phyloP scores from a whole-genome alignment of 2,888 invertebrate species.

The Ectobius pallidus region DNA sequence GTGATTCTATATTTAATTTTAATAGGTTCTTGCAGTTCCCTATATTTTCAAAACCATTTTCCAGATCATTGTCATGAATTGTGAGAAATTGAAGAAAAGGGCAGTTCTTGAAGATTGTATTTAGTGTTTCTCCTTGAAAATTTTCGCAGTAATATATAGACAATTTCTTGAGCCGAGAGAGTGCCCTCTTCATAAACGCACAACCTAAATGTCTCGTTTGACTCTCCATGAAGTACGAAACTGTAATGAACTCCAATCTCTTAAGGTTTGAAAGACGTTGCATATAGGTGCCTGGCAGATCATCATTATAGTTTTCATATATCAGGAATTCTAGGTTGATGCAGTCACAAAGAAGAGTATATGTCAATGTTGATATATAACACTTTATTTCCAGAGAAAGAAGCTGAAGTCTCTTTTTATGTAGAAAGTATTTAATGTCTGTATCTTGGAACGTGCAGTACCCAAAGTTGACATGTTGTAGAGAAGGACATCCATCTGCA shows the following conservation, averaged over 20 bases:
- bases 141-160: not conserved
- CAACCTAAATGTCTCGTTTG: not conserved
- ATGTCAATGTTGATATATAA: not conserved
- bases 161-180: too few species aligned
- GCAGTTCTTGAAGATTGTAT: constrained; percentile 12
- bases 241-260: not conserved
- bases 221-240: not conserved
- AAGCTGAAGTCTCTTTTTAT: not conserved
- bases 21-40: constrained; percentile 5
- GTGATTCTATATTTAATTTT: too few species aligned
- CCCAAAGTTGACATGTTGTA: not conserved
- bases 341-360: not conserved
- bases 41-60: not conserved
- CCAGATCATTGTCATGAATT: not conserved
- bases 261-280: not conserved
- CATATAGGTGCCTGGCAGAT: not conserved
- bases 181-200: too few species aligned
- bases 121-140: not conserved
- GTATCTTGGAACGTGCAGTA: not conserved
- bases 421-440: not conserved
- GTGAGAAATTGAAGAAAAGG: not conserved
- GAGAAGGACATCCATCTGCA: not conserved
- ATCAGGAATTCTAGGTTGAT: not conserved
- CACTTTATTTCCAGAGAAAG: not conserved
- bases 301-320: not conserved